phyloP scores from a whole-genome alignment of 2,888 invertebrate genomes.

The Agrochola litura region DNA sequence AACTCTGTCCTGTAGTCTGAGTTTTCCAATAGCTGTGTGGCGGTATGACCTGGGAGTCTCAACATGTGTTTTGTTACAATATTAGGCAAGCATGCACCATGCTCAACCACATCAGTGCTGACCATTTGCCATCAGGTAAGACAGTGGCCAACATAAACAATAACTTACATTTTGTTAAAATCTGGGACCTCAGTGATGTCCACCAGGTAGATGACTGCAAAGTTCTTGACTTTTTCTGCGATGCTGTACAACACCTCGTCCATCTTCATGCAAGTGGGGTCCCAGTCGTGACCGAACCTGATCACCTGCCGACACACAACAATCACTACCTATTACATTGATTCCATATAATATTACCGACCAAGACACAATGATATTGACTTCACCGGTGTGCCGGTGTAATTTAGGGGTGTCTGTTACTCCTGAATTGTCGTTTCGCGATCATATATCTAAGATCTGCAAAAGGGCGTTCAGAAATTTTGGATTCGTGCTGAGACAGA shows the following conservation, averaged over 20 bases:
- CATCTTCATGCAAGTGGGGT: constrained; percentile 99
- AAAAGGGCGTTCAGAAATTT: too few relatives aligned
- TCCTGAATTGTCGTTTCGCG: too few relatives aligned
- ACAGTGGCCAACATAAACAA: neutral
- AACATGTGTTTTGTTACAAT: neutral
- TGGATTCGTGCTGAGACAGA: too few relatives aligned
- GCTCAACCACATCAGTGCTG: neutral
- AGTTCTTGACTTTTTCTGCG: constrained; percentile 99
- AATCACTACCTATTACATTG: neutral
- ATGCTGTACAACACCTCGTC: constrained; percentile 99
- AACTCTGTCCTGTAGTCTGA: neutral
- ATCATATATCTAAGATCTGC: too few relatives aligned
- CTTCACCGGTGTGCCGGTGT: too few relatives aligned
- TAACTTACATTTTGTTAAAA: constrained; percentile 98
- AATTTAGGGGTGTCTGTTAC: too few relatives aligned
- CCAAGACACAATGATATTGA: neutral
- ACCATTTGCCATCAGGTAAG: neutral
- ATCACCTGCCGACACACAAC: constrained; percentile 92
- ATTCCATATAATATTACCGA: neutral
- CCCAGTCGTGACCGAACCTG: constrained; percentile 99
- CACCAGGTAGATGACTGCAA: constrained; percentile 99
- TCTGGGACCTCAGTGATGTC: constrained; percentile 99
- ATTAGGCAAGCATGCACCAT: neutral
- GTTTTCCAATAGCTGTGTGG: neutral
- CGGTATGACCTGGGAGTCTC: neutral